Evolutionary conservation across 1,140 invertebrate genomes (phyloP).

Genomic region (Bombus picipes): DNA sequence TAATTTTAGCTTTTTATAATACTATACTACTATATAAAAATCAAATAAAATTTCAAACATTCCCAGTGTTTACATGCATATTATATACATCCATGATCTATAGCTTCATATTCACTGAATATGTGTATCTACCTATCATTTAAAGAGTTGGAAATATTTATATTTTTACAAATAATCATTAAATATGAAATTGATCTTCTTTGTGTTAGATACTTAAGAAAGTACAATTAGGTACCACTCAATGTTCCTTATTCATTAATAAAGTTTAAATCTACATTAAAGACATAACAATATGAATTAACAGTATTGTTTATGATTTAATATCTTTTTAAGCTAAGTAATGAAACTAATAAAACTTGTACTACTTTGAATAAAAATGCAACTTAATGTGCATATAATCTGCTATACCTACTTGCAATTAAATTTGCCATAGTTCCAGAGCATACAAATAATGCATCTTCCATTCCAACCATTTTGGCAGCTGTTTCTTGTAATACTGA

Average conservation of each 20-base stretch:
- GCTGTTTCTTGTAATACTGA: conserved; percentile 89
- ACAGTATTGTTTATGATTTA: not conserved
- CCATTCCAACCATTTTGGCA: conserved; percentile 92
- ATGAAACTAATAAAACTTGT: not conserved
- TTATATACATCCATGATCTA: no score
- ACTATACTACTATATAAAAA: no score
- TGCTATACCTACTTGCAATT: conserved; percentile 89
- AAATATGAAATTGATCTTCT: no score
- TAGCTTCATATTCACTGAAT: no score
- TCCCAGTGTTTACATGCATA: no score
- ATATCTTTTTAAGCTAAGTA: not conserved
- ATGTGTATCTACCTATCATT: no score
- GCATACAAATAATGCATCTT: conserved; percentile 94
- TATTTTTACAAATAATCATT: no score
- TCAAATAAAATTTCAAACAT: no score
- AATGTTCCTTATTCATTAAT: not conserved
- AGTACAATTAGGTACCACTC: no score
- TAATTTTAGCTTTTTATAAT: no score
- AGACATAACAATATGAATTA: not conserved
- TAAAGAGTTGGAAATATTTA: no score
- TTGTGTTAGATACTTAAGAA: no score
- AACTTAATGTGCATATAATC: not conserved
- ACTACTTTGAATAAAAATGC: not conserved
- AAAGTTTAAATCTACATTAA: not conserved
- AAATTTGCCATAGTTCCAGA: conserved; percentile 98